Percentiles rank a stretch among this genome's conserved stretches.
These are phyloP conservation scores for Euphydryas editha DNA, from an alignment of 2,888 invertebrate species.

Conservation along the genomic window DNA sequence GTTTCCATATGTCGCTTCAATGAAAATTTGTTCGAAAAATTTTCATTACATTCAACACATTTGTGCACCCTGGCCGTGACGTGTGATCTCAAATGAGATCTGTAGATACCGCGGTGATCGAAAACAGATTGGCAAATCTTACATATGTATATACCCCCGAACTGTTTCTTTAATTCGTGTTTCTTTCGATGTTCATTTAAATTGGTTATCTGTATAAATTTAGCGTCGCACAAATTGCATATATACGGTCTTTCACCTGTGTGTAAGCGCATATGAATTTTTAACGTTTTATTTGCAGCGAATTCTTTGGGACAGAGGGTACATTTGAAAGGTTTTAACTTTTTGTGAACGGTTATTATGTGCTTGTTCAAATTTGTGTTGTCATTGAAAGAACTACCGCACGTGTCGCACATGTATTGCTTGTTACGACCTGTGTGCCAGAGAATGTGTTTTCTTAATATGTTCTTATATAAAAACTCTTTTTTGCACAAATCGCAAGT, in stretches of 20 bases:
- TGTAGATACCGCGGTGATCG: conserved; percentile 16
- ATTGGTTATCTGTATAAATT: conserved; percentile 12
- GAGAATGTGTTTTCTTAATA: conserved; percentile 40
- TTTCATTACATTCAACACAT: conserved; percentile 42
- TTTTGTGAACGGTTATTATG: conserved; percentile 44
- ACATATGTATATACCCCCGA: conserved; percentile 34
- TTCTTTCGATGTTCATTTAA: conserved; percentile 20
- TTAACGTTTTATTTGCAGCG: conserved; percentile 45
- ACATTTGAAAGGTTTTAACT: conserved; percentile 43
- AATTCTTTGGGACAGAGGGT: conserved; percentile 43
- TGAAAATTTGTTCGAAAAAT: conserved; percentile 41
- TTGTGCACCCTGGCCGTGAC: conserved; percentile 20
- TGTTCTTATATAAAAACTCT: conserved; percentile 32
- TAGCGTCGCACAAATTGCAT: conserved; percentile 39
- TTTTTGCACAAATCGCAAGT: conserved; percentile 46
- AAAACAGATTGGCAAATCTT: conserved; percentile 35
- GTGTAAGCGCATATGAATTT: conserved; percentile 42
- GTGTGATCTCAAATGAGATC: conserved; percentile 35
- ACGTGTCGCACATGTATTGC: conserved; percentile 44
- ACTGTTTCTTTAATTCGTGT: conserved; percentile 8
- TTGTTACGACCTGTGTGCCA: conserved; percentile 42
- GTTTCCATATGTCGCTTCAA: conserved; percentile 42
- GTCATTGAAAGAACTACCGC: conserved; percentile 46
- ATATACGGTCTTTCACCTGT: conserved; percentile 42
- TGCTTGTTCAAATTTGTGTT: conserved; percentile 43